Evolutionary conservation across 2,797 vertebrate genomes (phyloP), one percentile per base, ranked within the genome.

Genomic region (Macroramphosus scolopax): DNA sequence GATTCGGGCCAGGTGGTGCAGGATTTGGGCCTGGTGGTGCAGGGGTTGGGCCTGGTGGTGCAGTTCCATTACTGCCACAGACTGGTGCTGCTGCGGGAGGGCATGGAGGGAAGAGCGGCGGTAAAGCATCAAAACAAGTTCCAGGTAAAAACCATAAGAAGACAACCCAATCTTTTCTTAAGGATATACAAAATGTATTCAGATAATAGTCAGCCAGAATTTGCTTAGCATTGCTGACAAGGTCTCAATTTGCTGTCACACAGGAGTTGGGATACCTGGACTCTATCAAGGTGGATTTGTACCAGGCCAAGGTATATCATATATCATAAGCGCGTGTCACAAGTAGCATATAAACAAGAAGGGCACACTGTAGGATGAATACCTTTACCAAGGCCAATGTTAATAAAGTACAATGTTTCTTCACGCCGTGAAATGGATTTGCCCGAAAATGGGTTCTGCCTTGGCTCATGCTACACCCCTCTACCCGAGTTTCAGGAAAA

Each of bases 181-280:
- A 43, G 2, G 5, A 28, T 36, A 5, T 35, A 3, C 1, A 43
- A 34, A 17, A 47, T 16, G 0, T 16, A 0, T 37, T 43, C 5
- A 29, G 10, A 52, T 51, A 4, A 18, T 10, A 12, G 2, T 32
- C 2, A 31, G 8, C 12, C 8, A 52, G 4, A 38, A 13, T 8
- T 37, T 16, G 28, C 32, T 20, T 4, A n/a, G 3, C 5, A 15
- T 35, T 24, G 3, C 10, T 29, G 47, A 17, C 26, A 11, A 20
- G 35, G 22, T 33, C 4, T 38, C 8, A 58, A 52, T 14, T 2
- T 62, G 37, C 11, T 53, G 36, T 63, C 34, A 45, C 49, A 3
- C 80, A 98, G 95, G 95, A 20, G 88, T 95, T 65, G 93, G 93
- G 2, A 82, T 98, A 42, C 95, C 95, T 36, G 95, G 95, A 46